These are phyloP conservation scores for Druon quercuslanigerum DNA, from an alignment of 1,140 invertebrate species.

Conservation along the genomic window DNA sequence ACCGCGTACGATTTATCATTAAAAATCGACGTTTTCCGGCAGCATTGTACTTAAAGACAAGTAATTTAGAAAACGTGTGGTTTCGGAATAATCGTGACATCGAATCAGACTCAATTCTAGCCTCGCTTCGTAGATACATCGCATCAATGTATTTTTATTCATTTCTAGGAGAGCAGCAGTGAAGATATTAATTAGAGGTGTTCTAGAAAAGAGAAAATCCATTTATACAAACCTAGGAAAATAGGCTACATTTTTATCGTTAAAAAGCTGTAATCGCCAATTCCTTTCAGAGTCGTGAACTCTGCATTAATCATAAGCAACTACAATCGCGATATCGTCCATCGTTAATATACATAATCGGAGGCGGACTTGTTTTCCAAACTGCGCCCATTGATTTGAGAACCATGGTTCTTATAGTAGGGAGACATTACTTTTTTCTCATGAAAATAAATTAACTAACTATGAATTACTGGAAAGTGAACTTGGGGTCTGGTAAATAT, in stretches of 20 bases:
- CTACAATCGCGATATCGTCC: conserved; percentile 17
- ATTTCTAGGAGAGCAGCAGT: background rate
- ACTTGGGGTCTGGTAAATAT: background rate
- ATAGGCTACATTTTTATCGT: conserved; percentile 15
- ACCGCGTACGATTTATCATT: conserved; percentile 17
- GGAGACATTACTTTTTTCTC: background rate
- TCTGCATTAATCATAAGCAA: background rate
- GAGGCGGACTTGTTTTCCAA: conserved; percentile 9
- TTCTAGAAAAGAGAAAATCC: conserved; percentile 1
- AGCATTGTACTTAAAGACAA: conserved; percentile 31
- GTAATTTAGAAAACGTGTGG: conserved; percentile 13
- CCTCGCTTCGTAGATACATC: conserved; percentile 19
- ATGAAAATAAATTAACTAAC: background rate
- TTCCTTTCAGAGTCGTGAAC: background rate
- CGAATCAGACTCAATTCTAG: conserved; percentile 21
- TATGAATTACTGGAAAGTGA: background rate
- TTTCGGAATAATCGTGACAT: conserved; percentile 24
- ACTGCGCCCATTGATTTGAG: conserved; percentile 9
- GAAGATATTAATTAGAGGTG: conserved; percentile 7
- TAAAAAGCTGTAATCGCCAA: background rate
- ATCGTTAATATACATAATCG: conserved; percentile 8
- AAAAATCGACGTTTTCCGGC: conserved; percentile 6
- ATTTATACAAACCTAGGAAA: conserved; percentile 13
- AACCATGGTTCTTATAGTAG: background rate
- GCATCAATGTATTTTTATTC: background rate